Percentiles rank a stretch among this genome's conserved stretches.
phyloP scores from a whole-genome alignment of 1,140 invertebrate species.

The Thaumetopoea pityocampa region DNA sequence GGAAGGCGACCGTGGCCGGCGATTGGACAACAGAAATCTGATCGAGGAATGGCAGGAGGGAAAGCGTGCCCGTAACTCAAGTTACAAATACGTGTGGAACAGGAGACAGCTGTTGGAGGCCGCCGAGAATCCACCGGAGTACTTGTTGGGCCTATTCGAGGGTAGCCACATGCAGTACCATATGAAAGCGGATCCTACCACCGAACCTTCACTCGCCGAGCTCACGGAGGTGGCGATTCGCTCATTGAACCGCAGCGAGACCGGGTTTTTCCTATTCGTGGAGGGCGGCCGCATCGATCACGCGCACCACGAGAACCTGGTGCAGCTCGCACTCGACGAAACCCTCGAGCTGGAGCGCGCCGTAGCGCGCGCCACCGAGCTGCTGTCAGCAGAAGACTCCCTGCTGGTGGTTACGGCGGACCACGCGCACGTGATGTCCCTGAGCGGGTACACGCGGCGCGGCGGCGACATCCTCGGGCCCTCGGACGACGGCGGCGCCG shows the following conservation, averaged over 20 bases:
- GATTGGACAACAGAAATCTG: conserved; percentile 76
- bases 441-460: conserved; percentile 79
- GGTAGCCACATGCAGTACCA: conserved; percentile 68
- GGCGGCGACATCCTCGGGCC: conserved; percentile 76
- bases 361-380: conserved; percentile 67
- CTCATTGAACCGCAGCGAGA: conserved; percentile 84
- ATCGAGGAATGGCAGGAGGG: conserved; percentile 67
- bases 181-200: conserved; percentile 63
- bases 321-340: conserved; percentile 79
- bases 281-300: conserved; percentile 91
- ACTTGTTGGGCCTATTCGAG: conserved; percentile 81
- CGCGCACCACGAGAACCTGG: conserved; percentile 86
- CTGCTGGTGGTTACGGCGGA: conserved; percentile 83
- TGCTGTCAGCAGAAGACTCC: conserved; percentile 78
- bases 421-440: conserved; percentile 81
- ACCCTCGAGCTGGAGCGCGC: conserved; percentile 79
- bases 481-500: conserved; percentile 54
- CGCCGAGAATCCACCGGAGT: conserved; percentile 80
- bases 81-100: conserved; percentile 81
- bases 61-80: conserved; percentile 76
- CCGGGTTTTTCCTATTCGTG: conserved; percentile 92
- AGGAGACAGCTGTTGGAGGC: conserved; percentile 79
- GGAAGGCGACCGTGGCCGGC: conserved; percentile 79
- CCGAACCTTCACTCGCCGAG: conserved; percentile 85
- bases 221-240: conserved; percentile 89